Evolutionary conservation across 2,797 vertebrate species (phyloP).

Genomic region (Allochrocebus solatus): DNA sequence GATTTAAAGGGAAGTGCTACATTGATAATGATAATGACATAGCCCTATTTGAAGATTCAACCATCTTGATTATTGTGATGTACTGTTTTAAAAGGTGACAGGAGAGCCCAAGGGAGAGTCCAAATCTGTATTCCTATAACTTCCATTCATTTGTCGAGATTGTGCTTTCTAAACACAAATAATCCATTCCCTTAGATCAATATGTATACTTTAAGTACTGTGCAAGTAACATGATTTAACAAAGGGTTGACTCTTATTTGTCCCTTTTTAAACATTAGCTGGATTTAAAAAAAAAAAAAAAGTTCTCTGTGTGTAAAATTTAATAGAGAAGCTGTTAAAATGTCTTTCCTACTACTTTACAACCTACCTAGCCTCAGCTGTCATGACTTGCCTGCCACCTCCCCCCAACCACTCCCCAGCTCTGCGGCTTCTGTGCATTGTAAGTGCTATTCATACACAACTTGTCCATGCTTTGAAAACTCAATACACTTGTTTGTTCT

Average conservation of each 20-base stretch:
- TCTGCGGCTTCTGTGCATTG: no score
- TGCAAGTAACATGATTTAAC: neutral
- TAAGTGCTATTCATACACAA: neutral
- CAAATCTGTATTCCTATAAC: neutral
- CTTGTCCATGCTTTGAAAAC: neutral
- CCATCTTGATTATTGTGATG: neutral
- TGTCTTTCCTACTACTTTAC: neutral
- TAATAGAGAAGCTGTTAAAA: neutral
- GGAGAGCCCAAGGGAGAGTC: neutral
- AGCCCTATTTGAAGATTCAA: neutral
- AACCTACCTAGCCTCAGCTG: neutral
- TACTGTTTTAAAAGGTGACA: neutral
- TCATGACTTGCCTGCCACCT: neutral
- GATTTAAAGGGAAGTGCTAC: neutral
- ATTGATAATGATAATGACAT: neutral
- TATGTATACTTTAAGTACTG: neutral
- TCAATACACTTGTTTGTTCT: neutral
- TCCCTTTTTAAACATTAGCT: neutral
- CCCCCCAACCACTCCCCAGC: no score
- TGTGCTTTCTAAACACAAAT: neutral
- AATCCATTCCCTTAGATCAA: neutral
- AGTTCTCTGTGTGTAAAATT: neutral
- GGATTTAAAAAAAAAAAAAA: neutral
- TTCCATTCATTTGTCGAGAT: neutral
- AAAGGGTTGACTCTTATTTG: neutral